A percentile compares a stretch with the other conserved stretches of the same genome.
Conservation (phyloP, 2,888 invertebrate genomes). For the Watsonalla binaria region DNA sequence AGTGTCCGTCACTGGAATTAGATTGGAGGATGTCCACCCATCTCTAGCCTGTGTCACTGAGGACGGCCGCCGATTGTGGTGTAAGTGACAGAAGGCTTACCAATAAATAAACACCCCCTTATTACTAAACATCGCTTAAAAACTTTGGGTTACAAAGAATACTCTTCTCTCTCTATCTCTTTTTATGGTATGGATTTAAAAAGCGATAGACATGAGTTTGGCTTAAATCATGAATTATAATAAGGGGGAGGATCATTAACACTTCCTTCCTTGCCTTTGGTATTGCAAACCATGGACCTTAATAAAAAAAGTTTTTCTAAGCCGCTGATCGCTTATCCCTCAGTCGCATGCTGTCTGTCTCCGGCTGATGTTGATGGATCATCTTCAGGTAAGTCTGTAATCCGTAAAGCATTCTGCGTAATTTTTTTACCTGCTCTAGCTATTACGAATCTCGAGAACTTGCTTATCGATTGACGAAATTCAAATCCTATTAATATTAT, state of each 20-base stretch:
- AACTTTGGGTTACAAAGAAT: too few relatives aligned
- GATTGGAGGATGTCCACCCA: not conserved
- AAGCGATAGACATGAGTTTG: too few relatives aligned
- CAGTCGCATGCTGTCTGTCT: not conserved
- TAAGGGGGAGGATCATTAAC: too few relatives aligned
- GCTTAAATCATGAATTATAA: too few relatives aligned
- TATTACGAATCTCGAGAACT: too few relatives aligned
- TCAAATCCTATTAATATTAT: not conserved
- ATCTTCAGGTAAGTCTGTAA: constrained; percentile 23
- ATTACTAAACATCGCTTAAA: too few relatives aligned
- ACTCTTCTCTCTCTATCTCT: too few relatives aligned
- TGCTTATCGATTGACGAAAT: not conserved
- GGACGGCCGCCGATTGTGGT: not conserved
- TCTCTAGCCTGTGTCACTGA: not conserved
- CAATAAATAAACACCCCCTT: too few relatives aligned
- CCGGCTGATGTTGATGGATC: constrained; percentile 26
- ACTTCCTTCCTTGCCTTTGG: too few relatives aligned
- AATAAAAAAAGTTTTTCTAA: too few relatives aligned
- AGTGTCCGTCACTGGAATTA: not conserved
- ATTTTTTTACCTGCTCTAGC: constrained; percentile 20
- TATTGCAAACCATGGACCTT: too few relatives aligned
- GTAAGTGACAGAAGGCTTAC: not conserved
- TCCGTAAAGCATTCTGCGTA: constrained; percentile 23
- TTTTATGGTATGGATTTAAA: too few relatives aligned
- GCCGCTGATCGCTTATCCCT: not conserved